A percentile compares a stretch with the other conserved stretches of the same genome.
These are phyloP conservation scores for Solea senegalensis DNA, from an alignment of 2,113 vertebrate species.

Conservation along the genomic window DNA sequence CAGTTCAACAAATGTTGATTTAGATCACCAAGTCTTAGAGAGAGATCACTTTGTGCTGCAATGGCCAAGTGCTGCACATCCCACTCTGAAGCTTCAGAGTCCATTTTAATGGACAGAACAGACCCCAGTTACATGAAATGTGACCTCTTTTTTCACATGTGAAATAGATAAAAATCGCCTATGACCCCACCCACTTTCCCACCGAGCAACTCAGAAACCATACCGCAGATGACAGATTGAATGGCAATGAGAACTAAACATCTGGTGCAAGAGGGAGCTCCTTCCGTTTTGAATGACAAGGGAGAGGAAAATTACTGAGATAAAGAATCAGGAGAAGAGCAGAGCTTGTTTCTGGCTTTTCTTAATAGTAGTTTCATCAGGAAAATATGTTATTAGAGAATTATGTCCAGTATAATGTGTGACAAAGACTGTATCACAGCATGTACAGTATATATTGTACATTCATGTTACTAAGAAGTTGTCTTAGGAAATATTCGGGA, in stretches of 20 bases:
- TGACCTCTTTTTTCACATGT: conserved; percentile 28
- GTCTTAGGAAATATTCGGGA: not conserved
- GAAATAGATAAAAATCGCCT: conserved; percentile 32
- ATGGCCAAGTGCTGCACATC: conserved; percentile 1
- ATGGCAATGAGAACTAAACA: conserved; percentile 37
- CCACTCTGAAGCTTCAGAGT: not conserved
- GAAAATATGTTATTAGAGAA: not conserved
- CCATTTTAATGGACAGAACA: conserved; percentile 33
- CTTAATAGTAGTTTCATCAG: conserved; percentile 2
- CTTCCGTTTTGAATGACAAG: conserved; percentile 33
- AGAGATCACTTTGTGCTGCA: not conserved
- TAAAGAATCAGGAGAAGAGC: conserved; percentile 9
- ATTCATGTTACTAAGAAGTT: not conserved
- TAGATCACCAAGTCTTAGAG: conserved; percentile 16
- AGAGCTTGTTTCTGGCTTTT: conserved; percentile 4
- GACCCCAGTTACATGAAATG: conserved; percentile 14
- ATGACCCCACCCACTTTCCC: not conserved
- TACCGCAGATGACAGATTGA: conserved; percentile 34
- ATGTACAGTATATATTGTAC: not conserved
- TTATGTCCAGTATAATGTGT: not conserved
- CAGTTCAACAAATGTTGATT: conserved; percentile 43
- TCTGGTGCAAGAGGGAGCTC: conserved; percentile 35
- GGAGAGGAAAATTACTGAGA: conserved; percentile 38
- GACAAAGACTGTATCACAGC: not conserved
- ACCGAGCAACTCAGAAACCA: conserved; percentile 14